Percentiles rank a stretch among this genome's conserved stretches.
phyloP scores from a whole-genome alignment of 2,797 vertebrate genomes.

The Carduelis carduelis region DNA sequence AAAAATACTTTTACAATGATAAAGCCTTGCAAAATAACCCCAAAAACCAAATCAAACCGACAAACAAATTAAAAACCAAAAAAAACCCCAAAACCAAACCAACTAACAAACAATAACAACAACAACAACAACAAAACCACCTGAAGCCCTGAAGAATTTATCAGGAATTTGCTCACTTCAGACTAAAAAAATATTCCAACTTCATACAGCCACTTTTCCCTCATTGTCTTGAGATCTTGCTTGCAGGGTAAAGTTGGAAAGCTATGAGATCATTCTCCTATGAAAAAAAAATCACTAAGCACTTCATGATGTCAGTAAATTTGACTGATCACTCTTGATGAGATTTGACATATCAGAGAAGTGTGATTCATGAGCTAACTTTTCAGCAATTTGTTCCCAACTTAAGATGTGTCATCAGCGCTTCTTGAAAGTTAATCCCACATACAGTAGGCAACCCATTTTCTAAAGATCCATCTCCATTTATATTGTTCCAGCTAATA shows the following conservation, averaged over 20 bases:
- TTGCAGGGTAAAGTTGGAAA: not conserved
- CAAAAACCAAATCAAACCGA: not conserved
- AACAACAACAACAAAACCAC: too few species aligned
- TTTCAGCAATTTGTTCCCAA: slow-evolving; percentile 19
- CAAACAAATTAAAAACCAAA: not conserved
- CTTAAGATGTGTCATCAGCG: slow-evolving; percentile 18
- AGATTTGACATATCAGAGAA: slow-evolving; percentile 31
- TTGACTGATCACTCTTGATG: slow-evolving; percentile 30
- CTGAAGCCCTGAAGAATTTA: not conserved
- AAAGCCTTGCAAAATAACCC: not conserved
- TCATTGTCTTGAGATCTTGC: not conserved
- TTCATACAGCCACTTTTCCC: not conserved
- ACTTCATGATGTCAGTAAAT: slow-evolving; percentile 1
- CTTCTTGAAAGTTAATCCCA: slow-evolving; percentile 33
- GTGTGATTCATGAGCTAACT: not conserved
- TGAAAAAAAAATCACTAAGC: not conserved
- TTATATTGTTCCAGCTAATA: slow-evolving; percentile 35
- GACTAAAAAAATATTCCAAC: not conserved
- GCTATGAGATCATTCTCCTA: not conserved
- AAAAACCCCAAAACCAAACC: not conserved
- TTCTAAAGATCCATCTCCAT: slow-evolving; percentile 40
- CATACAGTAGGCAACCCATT: not conserved
- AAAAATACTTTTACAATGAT: not conserved
- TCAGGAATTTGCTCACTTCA: not conserved
- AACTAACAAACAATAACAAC: not conserved